Evolutionary conservation across 2,797 vertebrate species (phyloP).

Genomic region (Pangasius djambal): DNA sequence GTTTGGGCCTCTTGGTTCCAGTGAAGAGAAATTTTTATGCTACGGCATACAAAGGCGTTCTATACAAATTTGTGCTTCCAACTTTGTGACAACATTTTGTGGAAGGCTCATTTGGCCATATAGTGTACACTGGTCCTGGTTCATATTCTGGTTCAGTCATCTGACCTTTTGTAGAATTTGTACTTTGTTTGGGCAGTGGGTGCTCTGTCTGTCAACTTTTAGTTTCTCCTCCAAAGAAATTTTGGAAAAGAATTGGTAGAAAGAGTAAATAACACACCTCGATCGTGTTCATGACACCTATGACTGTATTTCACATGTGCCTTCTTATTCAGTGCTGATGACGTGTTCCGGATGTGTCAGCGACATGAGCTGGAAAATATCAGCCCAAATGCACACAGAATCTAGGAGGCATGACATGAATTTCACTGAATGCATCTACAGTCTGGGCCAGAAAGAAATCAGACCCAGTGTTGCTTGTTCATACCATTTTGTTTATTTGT

Average conservation of each 20-base stretch:
- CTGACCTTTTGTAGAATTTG: neutral
- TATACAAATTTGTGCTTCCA: neutral
- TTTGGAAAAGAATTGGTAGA: neutral
- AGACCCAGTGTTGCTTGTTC: neutral
- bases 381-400: neutral
- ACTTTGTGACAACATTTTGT: neutral
- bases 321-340: neutral
- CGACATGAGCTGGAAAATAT: neutral
- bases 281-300: no score
- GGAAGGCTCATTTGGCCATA: neutral
- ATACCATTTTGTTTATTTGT: neutral
- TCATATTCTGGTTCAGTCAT: neutral
- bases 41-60: neutral
- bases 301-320: neutral
- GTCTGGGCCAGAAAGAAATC: neutral
- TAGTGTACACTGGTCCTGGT: neutral
- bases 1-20: neutral
- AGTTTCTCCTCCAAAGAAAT: neutral
- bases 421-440: neutral
- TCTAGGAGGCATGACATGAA: neutral
- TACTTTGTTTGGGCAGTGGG: no score
- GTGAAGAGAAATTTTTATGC: neutral
- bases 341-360: neutral
- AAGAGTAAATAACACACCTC: neutral
- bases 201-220: neutral